Conservation (phyloP, 2,888 invertebrate species). For the Halictus ligatus region DNA sequence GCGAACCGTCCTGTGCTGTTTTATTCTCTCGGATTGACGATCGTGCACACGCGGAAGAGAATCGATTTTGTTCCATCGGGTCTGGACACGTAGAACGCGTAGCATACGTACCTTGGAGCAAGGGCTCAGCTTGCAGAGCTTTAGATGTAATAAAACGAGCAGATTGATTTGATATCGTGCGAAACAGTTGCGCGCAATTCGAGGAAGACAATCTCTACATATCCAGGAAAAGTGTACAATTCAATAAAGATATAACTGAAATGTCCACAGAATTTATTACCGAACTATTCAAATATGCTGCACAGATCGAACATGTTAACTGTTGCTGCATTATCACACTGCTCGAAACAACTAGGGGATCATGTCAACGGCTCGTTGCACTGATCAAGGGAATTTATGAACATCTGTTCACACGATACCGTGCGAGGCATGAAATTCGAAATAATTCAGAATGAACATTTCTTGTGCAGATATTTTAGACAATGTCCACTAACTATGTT, state of each 20-base stretch:
- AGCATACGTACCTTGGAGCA: conserved; percentile 28
- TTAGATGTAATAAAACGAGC: conserved; percentile 61
- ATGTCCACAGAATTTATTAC: background rate
- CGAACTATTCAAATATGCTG: background rate
- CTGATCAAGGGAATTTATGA: background rate
- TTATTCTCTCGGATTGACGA: conserved; percentile 14
- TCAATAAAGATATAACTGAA: conserved; percentile 40
- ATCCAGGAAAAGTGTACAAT: conserved; percentile 49
- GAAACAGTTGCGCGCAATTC: conserved; percentile 35
- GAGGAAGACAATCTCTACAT: conserved; percentile 66
- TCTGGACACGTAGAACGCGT: background rate
- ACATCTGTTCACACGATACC: background rate
- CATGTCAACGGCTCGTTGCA: background rate
- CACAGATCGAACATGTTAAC: background rate
- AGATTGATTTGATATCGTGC: conserved; percentile 23
- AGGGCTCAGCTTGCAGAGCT: conserved; percentile 51
- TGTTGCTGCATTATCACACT: background rate
- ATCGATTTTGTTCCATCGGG: background rate
- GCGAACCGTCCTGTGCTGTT: conserved; percentile 54
- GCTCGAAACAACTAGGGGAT: background rate
- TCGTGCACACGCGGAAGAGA: background rate
- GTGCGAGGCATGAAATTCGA: background rate
- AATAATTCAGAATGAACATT: background rate
- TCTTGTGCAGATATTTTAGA: too few species aligned
- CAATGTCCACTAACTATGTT: too few species aligned